Conservation (phyloP, 2,888 invertebrate genomes). For the Alloplasta piceator region DNA sequence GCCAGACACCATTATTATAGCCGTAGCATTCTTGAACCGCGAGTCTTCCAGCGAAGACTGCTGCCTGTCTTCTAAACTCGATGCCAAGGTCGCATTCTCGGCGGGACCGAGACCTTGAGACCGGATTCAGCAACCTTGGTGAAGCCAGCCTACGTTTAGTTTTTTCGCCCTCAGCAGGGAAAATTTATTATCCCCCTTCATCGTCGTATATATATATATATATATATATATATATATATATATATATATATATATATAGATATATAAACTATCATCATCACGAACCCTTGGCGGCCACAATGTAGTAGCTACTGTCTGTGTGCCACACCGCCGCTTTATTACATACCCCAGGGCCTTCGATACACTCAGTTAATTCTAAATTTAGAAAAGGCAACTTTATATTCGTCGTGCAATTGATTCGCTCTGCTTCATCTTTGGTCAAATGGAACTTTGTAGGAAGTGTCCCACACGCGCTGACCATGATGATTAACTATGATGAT, state of each 20-base stretch:
- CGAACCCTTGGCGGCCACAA: constrained; percentile 31
- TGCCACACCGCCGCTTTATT: constrained; percentile 6
- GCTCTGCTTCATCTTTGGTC: not conserved
- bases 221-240: no score
- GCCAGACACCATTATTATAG: constrained; percentile 25
- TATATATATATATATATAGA: no score
- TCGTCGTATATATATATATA: not conserved
- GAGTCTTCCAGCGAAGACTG: constrained; percentile 30
- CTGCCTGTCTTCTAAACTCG: constrained; percentile 63
- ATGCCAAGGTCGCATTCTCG: constrained; percentile 65
- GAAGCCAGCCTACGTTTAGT: constrained; percentile 55
- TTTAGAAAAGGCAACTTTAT: constrained; percentile 28
- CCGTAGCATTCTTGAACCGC: constrained; percentile 27
- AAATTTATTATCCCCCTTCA: constrained; percentile 59
- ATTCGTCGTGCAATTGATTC: constrained; percentile 20
- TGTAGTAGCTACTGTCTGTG: constrained; percentile 33
- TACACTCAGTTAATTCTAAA: constrained; percentile 40
- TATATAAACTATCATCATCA: no score
- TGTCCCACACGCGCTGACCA: constrained; percentile 34
- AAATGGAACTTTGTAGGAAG: not conserved
- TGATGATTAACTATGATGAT: not conserved
- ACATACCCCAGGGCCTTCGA: not conserved
- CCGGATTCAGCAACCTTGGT: constrained; percentile 63
- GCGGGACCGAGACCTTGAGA: constrained; percentile 65
- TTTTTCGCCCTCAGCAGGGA: constrained; percentile 57